A percentile compares a stretch with the other conserved stretches of the same genome.
Conservation (phyloP, 1,140 invertebrate species). For the Micrasema minimum region DNA sequence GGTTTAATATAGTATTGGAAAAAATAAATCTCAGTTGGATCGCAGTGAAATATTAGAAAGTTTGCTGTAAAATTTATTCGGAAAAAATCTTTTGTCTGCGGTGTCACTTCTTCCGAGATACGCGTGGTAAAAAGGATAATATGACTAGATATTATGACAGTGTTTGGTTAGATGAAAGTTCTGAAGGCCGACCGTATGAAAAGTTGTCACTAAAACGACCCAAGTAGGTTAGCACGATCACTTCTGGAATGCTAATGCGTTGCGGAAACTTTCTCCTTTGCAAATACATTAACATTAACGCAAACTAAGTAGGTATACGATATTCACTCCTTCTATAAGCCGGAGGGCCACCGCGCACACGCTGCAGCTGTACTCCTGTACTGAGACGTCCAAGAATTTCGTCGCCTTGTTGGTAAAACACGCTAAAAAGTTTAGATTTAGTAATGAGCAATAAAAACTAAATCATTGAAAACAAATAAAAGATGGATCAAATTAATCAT, state of each 20-base stretch:
- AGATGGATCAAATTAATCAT: no score
- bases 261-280: constrained; percentile 48
- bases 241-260: constrained; percentile 31
- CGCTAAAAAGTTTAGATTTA: no score
- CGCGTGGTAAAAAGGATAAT: background rate
- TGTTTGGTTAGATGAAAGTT: constrained; percentile 23
- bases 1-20: no score
- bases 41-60: background rate
- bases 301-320: no score
- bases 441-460: no score
- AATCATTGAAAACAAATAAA: no score
- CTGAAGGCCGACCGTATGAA: constrained; percentile 45
- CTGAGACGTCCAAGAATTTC: no score
- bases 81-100: background rate
- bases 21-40: background rate
- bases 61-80: background rate
- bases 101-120: background rate
- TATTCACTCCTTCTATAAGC: no score
- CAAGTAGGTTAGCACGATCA: constrained; percentile 47
- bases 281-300: constrained; percentile 1
- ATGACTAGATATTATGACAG: no score
- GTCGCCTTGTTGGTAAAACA: no score
- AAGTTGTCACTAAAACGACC: constrained; percentile 47
- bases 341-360: no score
- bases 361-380: no score